Conservation (phyloP, 2,113 vertebrate genomes). For the Corythornis madagascariensis region DNA sequence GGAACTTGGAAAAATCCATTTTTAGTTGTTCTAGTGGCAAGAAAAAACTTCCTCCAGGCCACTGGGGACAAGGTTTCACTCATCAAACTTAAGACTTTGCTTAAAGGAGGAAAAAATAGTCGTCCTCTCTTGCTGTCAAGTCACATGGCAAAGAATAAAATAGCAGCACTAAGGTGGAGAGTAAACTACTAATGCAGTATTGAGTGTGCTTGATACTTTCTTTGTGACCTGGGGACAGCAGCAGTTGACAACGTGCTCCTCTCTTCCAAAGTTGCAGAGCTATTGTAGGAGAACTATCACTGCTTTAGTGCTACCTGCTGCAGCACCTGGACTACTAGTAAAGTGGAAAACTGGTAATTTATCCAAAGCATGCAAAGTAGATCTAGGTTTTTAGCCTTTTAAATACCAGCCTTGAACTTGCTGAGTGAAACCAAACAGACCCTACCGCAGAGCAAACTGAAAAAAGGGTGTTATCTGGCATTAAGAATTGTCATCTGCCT, state of each 20-base stretch:
- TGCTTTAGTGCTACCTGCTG: not conserved
- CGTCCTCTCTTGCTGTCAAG: not conserved
- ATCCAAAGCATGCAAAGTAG: not conserved
- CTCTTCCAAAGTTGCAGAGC: not conserved
- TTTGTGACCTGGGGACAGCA: not conserved
- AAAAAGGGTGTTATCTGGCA: not conserved
- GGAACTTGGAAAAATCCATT: not conserved
- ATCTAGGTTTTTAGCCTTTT: not conserved
- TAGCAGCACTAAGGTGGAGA: not conserved
- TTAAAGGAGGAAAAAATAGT: not conserved
- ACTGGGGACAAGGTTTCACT: not conserved
- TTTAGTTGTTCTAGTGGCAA: not conserved
- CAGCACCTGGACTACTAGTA: not conserved
- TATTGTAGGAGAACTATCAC: not conserved
- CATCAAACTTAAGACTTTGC: not conserved
- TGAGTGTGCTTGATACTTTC: not conserved
- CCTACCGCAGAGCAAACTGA: not conserved
- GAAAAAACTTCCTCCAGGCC: not conserved
- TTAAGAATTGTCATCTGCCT: not conserved
- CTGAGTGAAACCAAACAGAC: not conserved
- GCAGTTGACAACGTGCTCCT: not conserved
- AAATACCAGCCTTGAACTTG: not conserved
- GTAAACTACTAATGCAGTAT: not conserved
- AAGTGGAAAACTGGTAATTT: not conserved
- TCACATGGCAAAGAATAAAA: not conserved